Percentiles rank a stretch among this genome's conserved stretches.
phyloP scores from a whole-genome alignment of 2,797 vertebrate genomes.

The Petrocephalus schoutedeni region DNA sequence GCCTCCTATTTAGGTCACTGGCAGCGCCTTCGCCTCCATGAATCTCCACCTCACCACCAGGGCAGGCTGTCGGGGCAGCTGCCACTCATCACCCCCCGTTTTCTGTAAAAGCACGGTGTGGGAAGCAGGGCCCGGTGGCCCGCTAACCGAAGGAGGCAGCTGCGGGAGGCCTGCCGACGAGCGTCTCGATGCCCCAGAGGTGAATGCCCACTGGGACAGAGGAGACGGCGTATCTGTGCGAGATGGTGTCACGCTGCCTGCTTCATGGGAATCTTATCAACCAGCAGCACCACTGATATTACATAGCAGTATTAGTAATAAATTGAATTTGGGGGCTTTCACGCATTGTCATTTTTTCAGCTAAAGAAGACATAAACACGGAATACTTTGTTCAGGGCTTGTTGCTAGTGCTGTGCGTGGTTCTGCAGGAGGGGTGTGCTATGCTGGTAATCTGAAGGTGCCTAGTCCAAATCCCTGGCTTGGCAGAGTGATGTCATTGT shows the following conservation, averaged over 20 bases:
- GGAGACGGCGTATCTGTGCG: background rate
- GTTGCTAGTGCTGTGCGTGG: background rate
- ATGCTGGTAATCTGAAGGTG: background rate
- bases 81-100: slow-evolving; percentile 26
- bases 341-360: too few relatives aligned
- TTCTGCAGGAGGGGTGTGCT: background rate
- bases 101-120: background rate
- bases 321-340: too few relatives aligned
- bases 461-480: background rate
- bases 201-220: background rate
- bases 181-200: background rate
- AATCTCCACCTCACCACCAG: slow-evolving; percentile 33
- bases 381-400: background rate
- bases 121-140: background rate
- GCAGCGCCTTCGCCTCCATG: slow-evolving; percentile 34
- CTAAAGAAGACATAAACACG: too few relatives aligned
- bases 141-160: background rate
- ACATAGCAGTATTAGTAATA: too few relatives aligned
- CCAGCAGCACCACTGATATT: too few relatives aligned
- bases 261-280: background rate
- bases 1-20: slow-evolving; percentile 39
- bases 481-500: background rate
- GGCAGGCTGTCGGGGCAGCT: slow-evolving; percentile 35
- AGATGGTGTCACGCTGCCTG: background rate
- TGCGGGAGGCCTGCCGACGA: background rate